These are phyloP conservation scores for Physocephala rufipes DNA, from an alignment of 2,888 invertebrate genomes.

Conservation along the genomic window DNA sequence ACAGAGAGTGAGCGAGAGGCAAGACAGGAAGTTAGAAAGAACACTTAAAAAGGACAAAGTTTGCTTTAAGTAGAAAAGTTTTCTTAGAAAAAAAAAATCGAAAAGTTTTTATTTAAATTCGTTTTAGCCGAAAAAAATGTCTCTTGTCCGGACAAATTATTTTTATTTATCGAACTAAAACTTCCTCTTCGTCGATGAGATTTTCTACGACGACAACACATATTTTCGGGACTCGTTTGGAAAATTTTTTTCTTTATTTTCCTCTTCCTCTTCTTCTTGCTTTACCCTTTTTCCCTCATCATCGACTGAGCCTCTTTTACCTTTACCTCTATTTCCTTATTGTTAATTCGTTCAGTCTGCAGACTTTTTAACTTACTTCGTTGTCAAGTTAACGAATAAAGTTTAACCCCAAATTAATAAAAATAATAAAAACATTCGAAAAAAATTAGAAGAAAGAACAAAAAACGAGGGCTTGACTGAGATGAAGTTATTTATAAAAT, in stretches of 20 bases:
- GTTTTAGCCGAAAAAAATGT: conserved; percentile 6
- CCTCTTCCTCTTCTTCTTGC: not conserved
- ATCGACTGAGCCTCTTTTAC: too few relatives aligned
- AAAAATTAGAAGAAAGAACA: not conserved
- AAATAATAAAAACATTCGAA: not conserved
- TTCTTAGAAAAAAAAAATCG: conserved; percentile 25
- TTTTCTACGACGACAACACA: not conserved
- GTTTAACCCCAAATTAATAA: not conserved
- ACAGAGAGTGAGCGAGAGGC: not conserved
- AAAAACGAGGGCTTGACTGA: not conserved
- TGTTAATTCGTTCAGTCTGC: too few relatives aligned
- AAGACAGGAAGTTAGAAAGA: not conserved
- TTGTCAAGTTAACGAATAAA: not conserved
- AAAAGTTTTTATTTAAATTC: conserved; percentile 30
- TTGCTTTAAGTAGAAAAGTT: conserved; percentile 34
- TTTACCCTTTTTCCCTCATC: not conserved
- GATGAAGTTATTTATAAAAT: not conserved
- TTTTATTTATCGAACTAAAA: not conserved
- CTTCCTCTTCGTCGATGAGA: not conserved
- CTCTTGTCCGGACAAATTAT: not conserved
- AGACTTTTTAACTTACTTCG: too few relatives aligned
- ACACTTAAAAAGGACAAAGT: conserved; percentile 18
- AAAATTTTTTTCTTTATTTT: not conserved
- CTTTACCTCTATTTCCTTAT: not conserved
- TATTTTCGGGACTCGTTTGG: not conserved